Evolutionary conservation across 2,888 invertebrate genomes (phyloP).

Genomic region (Elmis aenea): DNA sequence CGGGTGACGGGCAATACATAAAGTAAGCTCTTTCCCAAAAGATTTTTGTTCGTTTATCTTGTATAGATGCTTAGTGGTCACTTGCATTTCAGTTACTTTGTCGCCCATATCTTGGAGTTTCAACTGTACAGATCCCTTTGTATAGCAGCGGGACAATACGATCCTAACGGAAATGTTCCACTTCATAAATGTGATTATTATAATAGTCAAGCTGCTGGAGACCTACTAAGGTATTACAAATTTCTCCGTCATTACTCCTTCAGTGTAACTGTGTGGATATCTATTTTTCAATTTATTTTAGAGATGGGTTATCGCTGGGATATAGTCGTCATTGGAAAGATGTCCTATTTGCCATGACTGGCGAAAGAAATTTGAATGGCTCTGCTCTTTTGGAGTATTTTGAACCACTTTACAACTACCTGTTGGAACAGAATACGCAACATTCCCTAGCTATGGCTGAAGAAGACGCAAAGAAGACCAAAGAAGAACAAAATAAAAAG

Average conservation of each 20-base stretch:
- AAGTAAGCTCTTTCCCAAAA: too few species aligned
- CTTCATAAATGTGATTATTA: conserved; percentile 35
- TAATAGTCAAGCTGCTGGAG: conserved; percentile 33
- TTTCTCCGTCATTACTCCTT: too few species aligned
- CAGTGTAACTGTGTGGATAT: too few species aligned
- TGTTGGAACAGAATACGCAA: conserved; percentile 46
- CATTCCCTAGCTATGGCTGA: background rate
- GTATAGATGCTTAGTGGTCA: too few species aligned
- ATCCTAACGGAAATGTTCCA: conserved; percentile 44
- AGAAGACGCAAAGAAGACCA: background rate
- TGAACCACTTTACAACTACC: conserved; percentile 52
- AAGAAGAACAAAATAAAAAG: background rate
- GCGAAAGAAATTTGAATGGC: conserved; percentile 51
- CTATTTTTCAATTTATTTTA: conserved; percentile 40
- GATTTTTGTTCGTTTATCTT: too few species aligned
- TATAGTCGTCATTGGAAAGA: conserved; percentile 53
- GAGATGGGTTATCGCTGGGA: conserved; percentile 49
- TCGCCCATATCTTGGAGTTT: conserved; percentile 72
- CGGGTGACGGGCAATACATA: conserved; percentile 45
- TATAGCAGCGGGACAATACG: conserved; percentile 59
- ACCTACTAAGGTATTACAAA: conserved; percentile 55
- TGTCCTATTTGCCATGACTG: conserved; percentile 55
- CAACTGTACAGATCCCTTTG: conserved; percentile 71
- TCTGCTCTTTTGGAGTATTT: conserved; percentile 55
- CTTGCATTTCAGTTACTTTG: conserved; percentile 53